Percentiles rank a stretch among this genome's conserved stretches.
Evolutionary conservation across 2,113 vertebrate genomes (phyloP).

Genomic region (Onychostruthus taczanowskii): DNA sequence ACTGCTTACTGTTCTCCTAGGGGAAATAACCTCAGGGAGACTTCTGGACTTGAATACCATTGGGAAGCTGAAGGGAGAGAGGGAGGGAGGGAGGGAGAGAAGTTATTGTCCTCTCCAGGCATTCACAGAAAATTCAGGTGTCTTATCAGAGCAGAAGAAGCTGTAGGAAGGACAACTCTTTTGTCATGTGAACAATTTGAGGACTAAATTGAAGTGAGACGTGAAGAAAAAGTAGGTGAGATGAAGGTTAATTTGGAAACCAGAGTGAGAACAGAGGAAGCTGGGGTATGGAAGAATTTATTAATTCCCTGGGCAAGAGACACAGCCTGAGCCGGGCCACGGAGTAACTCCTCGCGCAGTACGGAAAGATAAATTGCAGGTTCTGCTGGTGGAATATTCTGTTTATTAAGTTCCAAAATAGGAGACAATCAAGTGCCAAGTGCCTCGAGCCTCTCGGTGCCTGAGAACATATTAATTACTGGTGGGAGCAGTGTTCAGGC

Average conservation of each 20-base stretch:
- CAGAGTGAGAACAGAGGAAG: background rate
- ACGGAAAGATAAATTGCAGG: conserved; percentile 12
- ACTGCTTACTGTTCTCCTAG: background rate
- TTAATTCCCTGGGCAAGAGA: conserved; percentile 39
- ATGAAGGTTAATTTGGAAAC: conserved; percentile 45
- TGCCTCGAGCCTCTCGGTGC: background rate
- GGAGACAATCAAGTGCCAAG: conserved; percentile 35
- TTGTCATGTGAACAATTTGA: conserved; percentile 46
- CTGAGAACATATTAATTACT: conserved; percentile 2
- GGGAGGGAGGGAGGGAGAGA: background rate
- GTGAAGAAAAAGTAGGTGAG: conserved; percentile 46
- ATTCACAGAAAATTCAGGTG: background rate
- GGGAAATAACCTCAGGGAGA: conserved; percentile 8
- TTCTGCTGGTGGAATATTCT: conserved; percentile 37
- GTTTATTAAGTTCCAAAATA: conserved; percentile 36
- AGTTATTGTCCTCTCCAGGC: background rate
- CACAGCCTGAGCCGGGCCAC: background rate
- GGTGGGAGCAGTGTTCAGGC: background rate
- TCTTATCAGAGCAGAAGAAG: conserved; percentile 35
- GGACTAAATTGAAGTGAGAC: conserved; percentile 36
- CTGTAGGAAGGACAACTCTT: background rate
- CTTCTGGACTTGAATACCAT: background rate
- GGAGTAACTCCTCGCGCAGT: background rate
- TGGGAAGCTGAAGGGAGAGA: background rate
- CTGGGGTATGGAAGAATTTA: background rate